Evolutionary conservation across 2,113 vertebrate genomes (phyloP), one percentile per base, ranked within the genome.

Genomic region (Hemiprocne comata): DNA sequence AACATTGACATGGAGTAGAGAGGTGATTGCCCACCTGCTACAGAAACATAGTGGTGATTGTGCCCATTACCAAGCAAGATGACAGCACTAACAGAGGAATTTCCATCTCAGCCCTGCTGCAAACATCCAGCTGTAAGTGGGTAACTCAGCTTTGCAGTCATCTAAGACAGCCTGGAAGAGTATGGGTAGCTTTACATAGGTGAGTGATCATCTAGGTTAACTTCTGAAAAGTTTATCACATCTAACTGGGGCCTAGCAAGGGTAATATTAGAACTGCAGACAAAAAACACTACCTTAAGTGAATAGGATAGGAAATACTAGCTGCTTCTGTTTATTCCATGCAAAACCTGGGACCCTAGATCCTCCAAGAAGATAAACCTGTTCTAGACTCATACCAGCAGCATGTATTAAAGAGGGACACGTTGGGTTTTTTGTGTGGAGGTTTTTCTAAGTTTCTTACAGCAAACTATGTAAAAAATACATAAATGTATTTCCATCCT

Each of bases 11-110:
- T 0, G 6, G 44, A 19, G 13, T 7, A 17, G 16, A 24, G 61
- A n/a, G 1, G 1, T 2, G 2, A 24, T 1, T 25, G 29, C 11
- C 50, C 18, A 11, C 13, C 86, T 36, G 66, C 44, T 42, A 4
- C 21, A 57, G 66, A 11, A 34, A 46, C 0, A 6, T 1, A 8
- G 31, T 0, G 7, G 21, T 11, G 44, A 36, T 5, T 11, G 24
- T 23, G 28, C n/a, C 50, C 18, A 2, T 40, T 26, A 14, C 79
- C 1, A 9, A 77, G 67, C 11, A 9, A 17, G 55, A 17, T 5
- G 46, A n/a, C 76, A 58, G 58, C 2, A 17, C 71, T 33, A 60
- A 48, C 7, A 50, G 46, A 83, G 40, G 36, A 21, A 60, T 26
- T 82, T 84, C 71, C 57, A 29, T 15, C 88, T 28, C 55, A 31